Evolutionary conservation across 2,888 invertebrate genomes (phyloP).

Genomic region (Argynnis bischoffii): DNA sequence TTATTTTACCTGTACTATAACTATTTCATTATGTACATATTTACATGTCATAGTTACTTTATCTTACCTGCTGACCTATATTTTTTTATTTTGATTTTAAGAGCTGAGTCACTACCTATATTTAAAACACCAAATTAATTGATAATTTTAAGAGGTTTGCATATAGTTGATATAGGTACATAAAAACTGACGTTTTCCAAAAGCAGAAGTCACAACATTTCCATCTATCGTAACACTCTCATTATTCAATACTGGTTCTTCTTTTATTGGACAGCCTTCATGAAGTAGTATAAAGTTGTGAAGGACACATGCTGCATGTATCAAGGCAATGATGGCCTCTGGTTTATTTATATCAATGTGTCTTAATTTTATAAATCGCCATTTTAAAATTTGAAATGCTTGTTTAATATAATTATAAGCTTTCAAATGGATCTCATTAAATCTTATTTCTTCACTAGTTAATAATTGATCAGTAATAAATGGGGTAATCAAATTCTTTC

Average conservation of each 20-base stretch:
- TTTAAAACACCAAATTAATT: background rate
- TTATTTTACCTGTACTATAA: too few relatives aligned
- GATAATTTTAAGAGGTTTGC: conserved; percentile 42
- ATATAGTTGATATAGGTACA: conserved; percentile 75
- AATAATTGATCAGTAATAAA: conserved; percentile 68
- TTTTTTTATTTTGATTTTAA: background rate
- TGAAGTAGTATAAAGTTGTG: conserved; percentile 73
- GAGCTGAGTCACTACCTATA: background rate
- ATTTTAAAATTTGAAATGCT: conserved; percentile 69
- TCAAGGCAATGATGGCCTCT: conserved; percentile 58
- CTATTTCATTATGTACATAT: too few relatives aligned
- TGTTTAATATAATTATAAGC: conserved; percentile 64
- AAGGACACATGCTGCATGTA: conserved; percentile 67
- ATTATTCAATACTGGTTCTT: conserved; percentile 63
- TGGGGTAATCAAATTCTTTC: conserved; percentile 69
- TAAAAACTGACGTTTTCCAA: conserved; percentile 72
- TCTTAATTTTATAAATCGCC: conserved; percentile 67
- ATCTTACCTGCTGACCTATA: too few relatives aligned
- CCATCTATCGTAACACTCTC: conserved; percentile 67
- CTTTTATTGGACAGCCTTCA: conserved; percentile 68
- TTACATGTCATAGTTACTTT: too few relatives aligned
- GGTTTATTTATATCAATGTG: conserved; percentile 61
- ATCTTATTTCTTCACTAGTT: conserved; percentile 74
- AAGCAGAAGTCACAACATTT: conserved; percentile 63
- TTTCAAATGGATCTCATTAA: conserved; percentile 72